Evolutionary conservation across 2,888 invertebrate species (phyloP).

Genomic region (Thecophora atra): DNA sequence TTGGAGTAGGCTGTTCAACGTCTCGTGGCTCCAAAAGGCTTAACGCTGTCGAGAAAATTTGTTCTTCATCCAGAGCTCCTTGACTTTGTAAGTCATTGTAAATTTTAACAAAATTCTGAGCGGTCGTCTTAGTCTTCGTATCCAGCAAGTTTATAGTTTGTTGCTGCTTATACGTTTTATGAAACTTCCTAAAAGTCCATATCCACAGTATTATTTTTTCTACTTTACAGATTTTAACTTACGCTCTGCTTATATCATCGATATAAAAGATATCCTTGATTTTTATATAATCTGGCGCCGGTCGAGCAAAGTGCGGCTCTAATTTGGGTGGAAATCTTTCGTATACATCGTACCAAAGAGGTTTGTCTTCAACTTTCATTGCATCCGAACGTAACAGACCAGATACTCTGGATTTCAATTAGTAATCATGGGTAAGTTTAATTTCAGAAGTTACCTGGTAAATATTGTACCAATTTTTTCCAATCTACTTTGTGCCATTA

Average conservation of each 20-base stretch:
- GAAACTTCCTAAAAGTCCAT: conserved; percentile 72
- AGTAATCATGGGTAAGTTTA: conserved; percentile 4
- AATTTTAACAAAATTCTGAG: conserved; percentile 71
- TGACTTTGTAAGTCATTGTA: conserved; percentile 71
- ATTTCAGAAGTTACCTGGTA: conserved; percentile 68
- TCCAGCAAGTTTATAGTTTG: conserved; percentile 68
- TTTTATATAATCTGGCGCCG: conserved; percentile 69
- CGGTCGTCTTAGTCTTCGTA: conserved; percentile 63
- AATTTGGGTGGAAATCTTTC: conserved; percentile 87
- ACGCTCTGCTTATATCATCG: conserved; percentile 88
- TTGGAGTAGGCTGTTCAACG: not conserved
- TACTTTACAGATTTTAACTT: conserved; percentile 54
- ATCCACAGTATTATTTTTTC: no score
- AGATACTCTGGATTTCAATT: conserved; percentile 68
- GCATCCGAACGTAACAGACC: conserved; percentile 84
- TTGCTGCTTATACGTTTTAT: conserved; percentile 70
- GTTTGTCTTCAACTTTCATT: conserved; percentile 82
- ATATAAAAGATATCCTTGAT: conserved; percentile 80
- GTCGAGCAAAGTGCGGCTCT: conserved; percentile 81
- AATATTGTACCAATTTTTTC: conserved; percentile 80
- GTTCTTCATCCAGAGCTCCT: conserved; percentile 69
- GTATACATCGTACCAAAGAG: conserved; percentile 94
- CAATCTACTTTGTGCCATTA: conserved; percentile 76
- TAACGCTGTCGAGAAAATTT: conserved; percentile 67
- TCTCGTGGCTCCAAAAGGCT: conserved; percentile 63